Evolutionary conservation across 2,797 vertebrate genomes (phyloP).

Genomic region (Sebastes matsubarae): DNA sequence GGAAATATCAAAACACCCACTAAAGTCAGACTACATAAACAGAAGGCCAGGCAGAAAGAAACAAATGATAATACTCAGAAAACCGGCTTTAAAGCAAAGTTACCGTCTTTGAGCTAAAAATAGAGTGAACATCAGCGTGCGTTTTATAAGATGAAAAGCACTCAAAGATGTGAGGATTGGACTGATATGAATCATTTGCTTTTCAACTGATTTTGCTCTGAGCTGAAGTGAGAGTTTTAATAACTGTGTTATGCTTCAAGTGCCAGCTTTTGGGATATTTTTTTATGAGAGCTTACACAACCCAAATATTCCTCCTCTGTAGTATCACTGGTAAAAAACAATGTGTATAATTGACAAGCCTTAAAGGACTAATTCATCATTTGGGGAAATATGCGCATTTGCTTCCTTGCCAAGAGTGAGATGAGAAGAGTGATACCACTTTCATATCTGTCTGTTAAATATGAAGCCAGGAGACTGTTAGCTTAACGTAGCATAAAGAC

Average conservation of each 20-base stretch:
- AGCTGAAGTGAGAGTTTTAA: background rate
- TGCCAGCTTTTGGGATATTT: background rate
- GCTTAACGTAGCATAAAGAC: background rate
- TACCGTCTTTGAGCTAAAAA: conserved; percentile 30
- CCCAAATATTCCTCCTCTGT: background rate
- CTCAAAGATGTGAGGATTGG: background rate
- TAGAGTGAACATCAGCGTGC: background rate
- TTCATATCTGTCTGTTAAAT: background rate
- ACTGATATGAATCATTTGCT: background rate
- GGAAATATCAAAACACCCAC: background rate
- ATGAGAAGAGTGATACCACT: background rate
- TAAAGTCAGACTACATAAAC: background rate
- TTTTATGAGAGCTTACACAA: background rate
- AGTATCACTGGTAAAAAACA: background rate
- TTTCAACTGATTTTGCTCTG: background rate
- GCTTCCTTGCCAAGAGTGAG: background rate
- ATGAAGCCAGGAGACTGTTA: background rate
- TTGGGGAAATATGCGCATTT: background rate
- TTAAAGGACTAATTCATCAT: background rate
- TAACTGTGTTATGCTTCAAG: background rate
- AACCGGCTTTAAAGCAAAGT: background rate
- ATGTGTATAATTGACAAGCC: background rate
- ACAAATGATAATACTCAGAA: background rate
- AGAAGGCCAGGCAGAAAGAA: background rate
- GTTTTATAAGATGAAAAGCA: conserved; percentile 1